Conservation (phyloP, 2,888 invertebrate species). For the Spodoptera exigua region DNA sequence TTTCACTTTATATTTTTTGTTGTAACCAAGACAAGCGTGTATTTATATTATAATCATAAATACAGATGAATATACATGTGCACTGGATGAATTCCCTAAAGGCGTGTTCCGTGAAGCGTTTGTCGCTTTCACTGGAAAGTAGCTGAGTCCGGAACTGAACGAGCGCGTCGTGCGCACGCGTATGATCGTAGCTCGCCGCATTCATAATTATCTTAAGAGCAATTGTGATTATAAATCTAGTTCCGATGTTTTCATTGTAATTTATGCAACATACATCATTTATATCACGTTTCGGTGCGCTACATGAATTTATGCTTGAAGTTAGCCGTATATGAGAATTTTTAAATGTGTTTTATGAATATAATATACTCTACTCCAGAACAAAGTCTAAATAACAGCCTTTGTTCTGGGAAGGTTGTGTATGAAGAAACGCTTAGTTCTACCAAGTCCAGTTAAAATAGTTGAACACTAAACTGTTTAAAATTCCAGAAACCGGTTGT, state of each 20-base stretch:
- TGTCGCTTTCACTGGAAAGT: slow-evolving; percentile 86
- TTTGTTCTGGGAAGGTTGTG: no score
- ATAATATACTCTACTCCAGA: not conserved
- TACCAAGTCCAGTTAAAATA: no score
- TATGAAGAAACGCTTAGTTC: no score
- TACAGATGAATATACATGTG: slow-evolving; percentile 24
- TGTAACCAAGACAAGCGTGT: not conserved
- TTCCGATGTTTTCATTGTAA: not conserved
- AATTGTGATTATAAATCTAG: slow-evolving; percentile 23
- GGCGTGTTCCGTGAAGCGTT: slow-evolving; percentile 65
- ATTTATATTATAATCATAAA: slow-evolving; percentile 7
- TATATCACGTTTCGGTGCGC: not conserved
- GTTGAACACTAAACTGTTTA: no score
- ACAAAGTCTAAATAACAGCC: no score
- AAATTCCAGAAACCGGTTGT: no score
- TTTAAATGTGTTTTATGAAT: no score
- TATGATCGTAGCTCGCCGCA: slow-evolving; percentile 33
- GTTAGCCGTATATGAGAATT: no score
- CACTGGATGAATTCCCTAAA: slow-evolving; percentile 63
- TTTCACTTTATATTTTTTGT: not conserved
- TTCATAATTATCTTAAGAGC: slow-evolving; percentile 40
- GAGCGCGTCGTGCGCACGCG: slow-evolving; percentile 60
- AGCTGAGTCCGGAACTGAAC: slow-evolving; percentile 73
- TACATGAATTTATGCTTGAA: no score
- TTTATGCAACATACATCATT: not conserved